Evolutionary conservation across 2,888 invertebrate genomes (phyloP).

Genomic region (Ormia ochracea): DNA sequence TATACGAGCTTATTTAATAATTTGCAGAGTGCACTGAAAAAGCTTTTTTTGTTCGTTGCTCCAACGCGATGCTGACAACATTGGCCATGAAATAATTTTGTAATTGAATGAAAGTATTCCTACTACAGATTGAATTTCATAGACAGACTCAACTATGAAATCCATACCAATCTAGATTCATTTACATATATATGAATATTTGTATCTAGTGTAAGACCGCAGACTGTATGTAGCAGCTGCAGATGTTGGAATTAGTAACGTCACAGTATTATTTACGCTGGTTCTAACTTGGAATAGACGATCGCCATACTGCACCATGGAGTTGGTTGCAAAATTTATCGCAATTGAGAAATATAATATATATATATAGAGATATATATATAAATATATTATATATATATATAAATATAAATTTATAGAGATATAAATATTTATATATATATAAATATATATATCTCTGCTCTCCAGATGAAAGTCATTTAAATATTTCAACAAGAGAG

Average conservation of each 20-base stretch:
- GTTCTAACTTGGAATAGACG: background rate
- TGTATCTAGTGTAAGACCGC: background rate
- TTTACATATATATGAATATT: conserved; percentile 15
- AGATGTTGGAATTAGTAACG: conserved; percentile 18
- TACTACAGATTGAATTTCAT: conserved; percentile 34
- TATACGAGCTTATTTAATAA: background rate
- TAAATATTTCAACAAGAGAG: no score
- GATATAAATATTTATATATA: no score
- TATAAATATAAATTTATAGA: no score
- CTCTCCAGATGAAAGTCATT: no score
- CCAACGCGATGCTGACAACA: background rate
- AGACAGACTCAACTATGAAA: conserved; percentile 4
- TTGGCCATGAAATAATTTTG: conserved; percentile 55
- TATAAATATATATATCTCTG: no score
- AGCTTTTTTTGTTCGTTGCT: background rate
- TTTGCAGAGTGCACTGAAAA: background rate
- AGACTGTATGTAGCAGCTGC: background rate
- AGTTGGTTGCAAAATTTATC: background rate
- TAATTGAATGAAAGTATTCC: conserved; percentile 15
- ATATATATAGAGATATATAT: no score
- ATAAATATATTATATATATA: no score
- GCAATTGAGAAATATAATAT: no score
- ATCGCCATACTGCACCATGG: background rate
- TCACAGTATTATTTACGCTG: conserved; percentile 9
- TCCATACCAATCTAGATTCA: conserved; percentile 26